Evolutionary conservation across 2,113 vertebrate species (phyloP), one percentile per base, ranked within the genome.

Genomic region (Polypterus bichir): DNA sequence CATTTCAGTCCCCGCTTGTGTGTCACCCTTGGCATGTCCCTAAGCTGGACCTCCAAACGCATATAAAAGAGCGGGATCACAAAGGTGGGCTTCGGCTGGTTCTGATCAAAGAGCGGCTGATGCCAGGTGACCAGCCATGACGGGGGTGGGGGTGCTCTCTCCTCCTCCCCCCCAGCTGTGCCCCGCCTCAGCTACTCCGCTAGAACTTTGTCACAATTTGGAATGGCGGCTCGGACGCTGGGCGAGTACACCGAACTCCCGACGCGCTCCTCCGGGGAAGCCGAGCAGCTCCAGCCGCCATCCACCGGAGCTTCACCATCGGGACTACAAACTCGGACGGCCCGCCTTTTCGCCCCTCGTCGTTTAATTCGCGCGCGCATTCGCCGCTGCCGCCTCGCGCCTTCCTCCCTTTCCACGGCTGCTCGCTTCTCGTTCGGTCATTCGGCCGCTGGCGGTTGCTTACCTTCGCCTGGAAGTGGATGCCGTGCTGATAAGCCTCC

Each of bases 391-490:
- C 54, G 10, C 27, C 54, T 27, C 9, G 53, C 54, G 10, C 54
- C 3, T 27, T 4, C 54, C 54, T 3, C 53, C 53, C 27, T 27
- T 27, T 27, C 27, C 27, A 27, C 27, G 27, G 27, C 27, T 27
- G 27, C 27, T 27, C 27, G 27, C 27, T 27, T 27, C 27, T 27
- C 27, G 27, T 27, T 27, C 27, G 27, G n/a, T n/a, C n/a, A n/a
- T 27, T 27, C 27, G 27, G 27, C 27, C 27, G 27, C 27, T 27
- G 27, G 27, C 27, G 27, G 27, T 49, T 59, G 49, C 68, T 88
- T 79, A 94, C 92, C 92, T 94, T 93, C 74, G 91, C 91, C 85
- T 91, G 89, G 79, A 94, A 95, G 63, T 77, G 70, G 60, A 95
- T 91, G 64, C 92, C 92, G 61, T 92, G 91, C 69, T 91, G 89